A percentile compares a stretch with the other conserved stretches of the same genome.
Evolutionary conservation across 2,888 invertebrate genomes (phyloP).

Genomic region (Formica aserva): DNA sequence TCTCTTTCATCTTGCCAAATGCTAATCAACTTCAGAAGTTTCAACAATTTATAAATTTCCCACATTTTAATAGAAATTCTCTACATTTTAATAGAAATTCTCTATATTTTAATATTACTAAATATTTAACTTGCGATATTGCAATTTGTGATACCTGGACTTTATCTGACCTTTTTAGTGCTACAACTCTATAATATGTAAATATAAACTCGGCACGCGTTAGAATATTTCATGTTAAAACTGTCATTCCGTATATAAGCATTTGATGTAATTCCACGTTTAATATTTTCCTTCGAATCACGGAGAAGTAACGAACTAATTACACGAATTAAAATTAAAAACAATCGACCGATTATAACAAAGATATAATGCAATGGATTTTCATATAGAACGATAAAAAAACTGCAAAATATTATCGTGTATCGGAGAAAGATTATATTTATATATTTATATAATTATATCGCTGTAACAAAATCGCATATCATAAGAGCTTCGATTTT

Average conservation of each 20-base stretch:
- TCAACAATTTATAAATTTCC: conserved; percentile 14
- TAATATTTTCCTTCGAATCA: neutral
- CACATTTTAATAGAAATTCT: neutral
- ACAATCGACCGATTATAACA: neutral
- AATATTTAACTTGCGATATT: neutral
- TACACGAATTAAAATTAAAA: neutral
- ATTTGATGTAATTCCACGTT: neutral
- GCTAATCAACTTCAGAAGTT: neutral
- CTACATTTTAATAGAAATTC: neutral
- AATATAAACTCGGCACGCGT: neutral
- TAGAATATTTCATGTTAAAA: neutral
- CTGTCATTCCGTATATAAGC: neutral
- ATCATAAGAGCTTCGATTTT: neutral
- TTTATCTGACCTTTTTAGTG: neutral
- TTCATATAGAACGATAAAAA: neutral
- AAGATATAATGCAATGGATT: neutral
- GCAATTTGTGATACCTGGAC: neutral
- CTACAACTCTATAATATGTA: neutral
- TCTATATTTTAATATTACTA: neutral
- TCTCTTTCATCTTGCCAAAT: neutral
- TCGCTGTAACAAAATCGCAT: neutral
- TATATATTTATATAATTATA: conserved; percentile 9
- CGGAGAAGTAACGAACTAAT: neutral
- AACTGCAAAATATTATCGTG: neutral
- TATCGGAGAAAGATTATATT: neutral